Percentiles rank a stretch among this genome's conserved stretches.
These are phyloP conservation scores for Mongoloraphidia duomilia DNA, from an alignment of 2,888 invertebrate genomes.

Conservation along the genomic window DNA sequence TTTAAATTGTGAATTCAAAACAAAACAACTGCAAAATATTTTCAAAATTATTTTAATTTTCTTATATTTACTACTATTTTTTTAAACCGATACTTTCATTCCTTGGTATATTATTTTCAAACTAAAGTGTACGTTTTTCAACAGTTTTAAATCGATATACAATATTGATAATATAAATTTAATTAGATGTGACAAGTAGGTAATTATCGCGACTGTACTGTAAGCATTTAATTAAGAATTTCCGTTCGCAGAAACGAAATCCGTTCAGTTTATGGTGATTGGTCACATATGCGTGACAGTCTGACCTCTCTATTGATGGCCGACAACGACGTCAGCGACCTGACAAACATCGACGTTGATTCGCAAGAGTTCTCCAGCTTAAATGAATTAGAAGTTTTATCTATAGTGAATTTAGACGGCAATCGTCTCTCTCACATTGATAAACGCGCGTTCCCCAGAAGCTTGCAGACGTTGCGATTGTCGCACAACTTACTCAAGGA, in stretches of 20 bases:
- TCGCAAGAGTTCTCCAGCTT: not conserved
- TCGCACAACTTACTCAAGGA: conserved; percentile 57
- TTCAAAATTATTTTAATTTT: too few relatives aligned
- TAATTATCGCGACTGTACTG: too few relatives aligned
- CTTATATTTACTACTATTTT: too few relatives aligned
- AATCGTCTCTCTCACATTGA: conserved; percentile 53
- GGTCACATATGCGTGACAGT: conserved; percentile 64
- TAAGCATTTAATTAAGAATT: not conserved
- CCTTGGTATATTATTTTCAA: too few relatives aligned
- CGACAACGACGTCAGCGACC: conserved; percentile 63
- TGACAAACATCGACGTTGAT: conserved; percentile 21
- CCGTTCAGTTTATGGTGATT: conserved; percentile 55
- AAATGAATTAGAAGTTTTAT: conserved; percentile 1
- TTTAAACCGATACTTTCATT: too few relatives aligned
- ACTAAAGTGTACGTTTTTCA: too few relatives aligned
- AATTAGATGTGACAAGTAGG: too few relatives aligned
- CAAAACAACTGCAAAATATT: too few relatives aligned
- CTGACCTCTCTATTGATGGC: conserved; percentile 65
- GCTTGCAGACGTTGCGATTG: conserved; percentile 53
- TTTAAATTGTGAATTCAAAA: too few relatives aligned
- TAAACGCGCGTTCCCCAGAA: conserved; percentile 46
- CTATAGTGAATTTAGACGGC: conserved; percentile 45
- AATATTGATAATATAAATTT: too few relatives aligned
- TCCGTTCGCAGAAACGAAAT: conserved; percentile 57
- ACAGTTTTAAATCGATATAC: too few relatives aligned